Evolutionary conservation across 2,888 invertebrate species (phyloP), one percentile per base, ranked within the genome.

Genomic region (Hypomecis atomaria): DNA sequence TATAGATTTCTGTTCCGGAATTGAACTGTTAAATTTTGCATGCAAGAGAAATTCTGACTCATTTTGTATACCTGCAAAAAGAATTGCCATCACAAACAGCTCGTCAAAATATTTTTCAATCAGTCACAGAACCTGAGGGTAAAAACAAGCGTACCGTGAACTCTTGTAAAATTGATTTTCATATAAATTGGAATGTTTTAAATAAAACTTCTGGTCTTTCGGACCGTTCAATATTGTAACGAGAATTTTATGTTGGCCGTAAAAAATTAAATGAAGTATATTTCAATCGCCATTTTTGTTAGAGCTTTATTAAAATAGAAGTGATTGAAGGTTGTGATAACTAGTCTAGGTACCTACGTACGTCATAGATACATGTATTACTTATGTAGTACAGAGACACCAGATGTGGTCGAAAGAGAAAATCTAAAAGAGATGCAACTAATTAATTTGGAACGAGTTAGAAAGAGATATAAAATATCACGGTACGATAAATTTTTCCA

Each of bases 1-100:
- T 0, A 43, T 6, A 80, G 57, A n/a, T 76, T 43, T 54, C 74
- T 77, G 58, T 76, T 79, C 11, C 59, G 72, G 54, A 61, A 56
- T 61, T 55, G 71, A 48, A 9, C 59, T 63, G 37, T 66, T 62
- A 1, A 58, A 8, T 62, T 45, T 67, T 40, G 62, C 44, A 9
- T 63, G 59, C 11, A 55, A 33, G 38, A 52, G 45, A 0, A 40
- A 43, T 43, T 34, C 11, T n/a, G 42, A 49, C 23, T 10, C n/a
- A 6, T 45, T 48, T 49, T 44, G 11, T 48, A 56, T 38, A 48
- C 65, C 71, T 71, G 66, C 10, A 63, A 63, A 59, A 34, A 43
- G 33, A 52, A 33, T 42, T 43, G 10, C 10, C 7, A 13, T 43
- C 36, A 49, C 9, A 37, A 55, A 55, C 34, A 54, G 42, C 40